Base-by-base conservation (phyloP, 2,113 vertebrate species). In the Neolamprologus tretocephalus region DNA sequence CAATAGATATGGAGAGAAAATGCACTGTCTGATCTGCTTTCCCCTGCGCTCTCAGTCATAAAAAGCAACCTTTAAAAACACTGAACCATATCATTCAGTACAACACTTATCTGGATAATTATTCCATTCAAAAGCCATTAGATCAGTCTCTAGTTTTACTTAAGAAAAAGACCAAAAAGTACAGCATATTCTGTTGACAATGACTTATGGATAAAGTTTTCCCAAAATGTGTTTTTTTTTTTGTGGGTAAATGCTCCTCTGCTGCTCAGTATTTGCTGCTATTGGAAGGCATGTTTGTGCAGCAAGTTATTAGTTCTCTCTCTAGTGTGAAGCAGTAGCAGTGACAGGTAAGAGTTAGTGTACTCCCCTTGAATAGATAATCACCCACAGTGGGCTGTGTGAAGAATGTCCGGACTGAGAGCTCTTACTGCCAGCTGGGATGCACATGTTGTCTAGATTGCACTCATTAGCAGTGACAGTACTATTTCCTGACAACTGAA, bases 391-490 rank as follows among this genome's bases (percentile, higher is more conserved):
- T 54, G 86, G 82, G 54, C 80, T 85, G 80, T 10, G 84, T 80
- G 75, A 66, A 82, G 26, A 45, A 84, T 14, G 33, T 81, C 63
- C 17, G 12, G 71, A 23, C 54, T 8, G 81, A 79, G 66, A 49
- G 53, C 78, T 84, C 84, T 53, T 13, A 37, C 58, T 53, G 40
- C 54, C 73, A 83, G 82, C 85, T 33, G 86, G 75, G 78, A 42
- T 85, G 83, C 92, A 91, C 87, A 92, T 85, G 89, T 87, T 58
- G 81, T 51, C 53, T 45, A 6, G 61, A 86, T 84, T 83, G 81
- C 47, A 3, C 83, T 84, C n/a, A 35, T 80, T 33, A 45, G 26
- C 61, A 23, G 82, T 54, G 49, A 87, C 80, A 79, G 58, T 23
- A 73, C 79, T 9, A 53, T 66, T 73, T 79, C 81, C 81, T 73